Evolutionary conservation across 2,113 vertebrate species (phyloP), one percentile per base, ranked within the genome.

Genomic region (Sminthopsis crassicaudata): DNA sequence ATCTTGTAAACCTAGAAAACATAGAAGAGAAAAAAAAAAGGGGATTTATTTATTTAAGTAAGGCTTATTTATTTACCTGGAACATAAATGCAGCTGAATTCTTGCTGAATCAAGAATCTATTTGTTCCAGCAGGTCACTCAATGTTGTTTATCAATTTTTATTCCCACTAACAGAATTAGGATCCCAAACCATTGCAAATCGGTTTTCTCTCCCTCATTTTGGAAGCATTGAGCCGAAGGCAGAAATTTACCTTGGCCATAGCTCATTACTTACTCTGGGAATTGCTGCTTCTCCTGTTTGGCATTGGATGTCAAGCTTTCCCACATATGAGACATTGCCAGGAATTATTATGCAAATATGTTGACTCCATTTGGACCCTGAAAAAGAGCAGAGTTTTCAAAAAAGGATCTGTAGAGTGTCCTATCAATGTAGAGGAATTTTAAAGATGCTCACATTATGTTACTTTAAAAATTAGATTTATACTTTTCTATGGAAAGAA

Each of bases 161-260:
- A 94, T 94, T 91, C 89, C 53, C 84, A 91, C 92, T 97, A 96
- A 96, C 94, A 95, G 93, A 97, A 96, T 97, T 98, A 97, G 89
- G 90, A 93, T 96, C 91, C 57, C 50, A 97, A 94, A 97, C 97
- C 96, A 96, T 98, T 96, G 96, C 97, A 97, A 97, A 97, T 98
- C 97, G 90, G 93, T 96, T 98, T 98, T 97, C 89, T 93, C 1
- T 3, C 94, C 94, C 96, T 93, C 93, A 30, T 97, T 97, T 97
- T 93, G 84, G 84, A 97, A 88, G 57, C 57, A 89, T 95, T 95
- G 92, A 94, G 92, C 84, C 88, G 93, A 94, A 97, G 24, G 76
- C 24, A 96, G 46, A 55, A 89, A 97, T 96, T 97, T 97, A 96
- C 95, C 76, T 67, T 0, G 8, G 91, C 91, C 76, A 94, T 57